These are phyloP conservation scores for Cephus rjabovi DNA, from an alignment of 2,888 invertebrate genomes.

Conservation along the genomic window DNA sequence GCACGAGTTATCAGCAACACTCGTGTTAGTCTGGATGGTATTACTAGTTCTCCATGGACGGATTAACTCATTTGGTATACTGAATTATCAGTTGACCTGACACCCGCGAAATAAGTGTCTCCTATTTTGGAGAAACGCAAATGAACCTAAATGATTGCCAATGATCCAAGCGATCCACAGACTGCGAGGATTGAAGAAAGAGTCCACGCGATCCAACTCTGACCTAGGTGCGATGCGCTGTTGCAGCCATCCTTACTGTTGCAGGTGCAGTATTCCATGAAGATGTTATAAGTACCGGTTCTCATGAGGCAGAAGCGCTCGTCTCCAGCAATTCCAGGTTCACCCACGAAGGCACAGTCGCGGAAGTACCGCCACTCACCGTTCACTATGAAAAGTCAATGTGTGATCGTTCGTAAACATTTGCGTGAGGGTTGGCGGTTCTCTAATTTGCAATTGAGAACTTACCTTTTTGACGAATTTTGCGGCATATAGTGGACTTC, in stretches of 20 bases:
- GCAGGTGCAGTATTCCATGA: conserved; percentile 93
- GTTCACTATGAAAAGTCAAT: conserved; percentile 72
- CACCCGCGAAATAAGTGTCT: background rate
- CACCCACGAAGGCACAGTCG: conserved; percentile 90
- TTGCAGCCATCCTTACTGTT: conserved; percentile 95
- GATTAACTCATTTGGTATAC: background rate
- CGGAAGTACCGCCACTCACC: conserved; percentile 91
- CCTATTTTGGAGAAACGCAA: background rate
- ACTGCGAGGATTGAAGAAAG: background rate
- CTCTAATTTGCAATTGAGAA: background rate
- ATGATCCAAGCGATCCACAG: background rate
- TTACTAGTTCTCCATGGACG: background rate
- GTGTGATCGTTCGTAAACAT: background rate
- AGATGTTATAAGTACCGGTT: conserved; percentile 92
- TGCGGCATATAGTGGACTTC: conserved; percentile 87
- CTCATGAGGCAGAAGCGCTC: conserved; percentile 92
- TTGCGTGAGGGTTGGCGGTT: background rate
- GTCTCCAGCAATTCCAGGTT: conserved; percentile 89
- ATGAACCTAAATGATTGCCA: background rate
- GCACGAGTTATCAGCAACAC: background rate
- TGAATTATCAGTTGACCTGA: background rate
- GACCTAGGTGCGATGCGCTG: conserved; percentile 65
- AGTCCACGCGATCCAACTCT: background rate
- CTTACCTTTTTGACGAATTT: conserved; percentile 89
- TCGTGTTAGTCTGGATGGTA: background rate